These are phyloP conservation scores for Phalacrocorax aristotelis DNA, from an alignment of 2,113 vertebrate genomes.

Conservation along the genomic window DNA sequence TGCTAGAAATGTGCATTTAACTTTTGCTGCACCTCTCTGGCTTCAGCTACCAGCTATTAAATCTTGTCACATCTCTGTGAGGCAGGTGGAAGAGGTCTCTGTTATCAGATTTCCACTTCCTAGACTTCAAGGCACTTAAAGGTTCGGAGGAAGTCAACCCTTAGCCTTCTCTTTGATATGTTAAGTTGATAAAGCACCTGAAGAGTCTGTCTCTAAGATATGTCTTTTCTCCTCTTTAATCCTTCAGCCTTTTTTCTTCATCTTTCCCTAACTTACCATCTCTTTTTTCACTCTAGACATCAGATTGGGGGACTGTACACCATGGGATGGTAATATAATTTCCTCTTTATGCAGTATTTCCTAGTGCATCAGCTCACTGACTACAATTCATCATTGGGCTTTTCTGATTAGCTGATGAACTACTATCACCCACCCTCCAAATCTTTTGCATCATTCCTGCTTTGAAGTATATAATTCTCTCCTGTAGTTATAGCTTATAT, in stretches of 20 bases:
- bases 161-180: background rate
- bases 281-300: background rate
- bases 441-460: background rate
- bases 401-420: background rate
- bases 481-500: background rate
- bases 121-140: background rate
- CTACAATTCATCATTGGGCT: background rate
- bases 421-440: accelerated
- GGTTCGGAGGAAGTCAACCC: background rate
- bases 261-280: background rate
- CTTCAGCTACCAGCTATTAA: background rate
- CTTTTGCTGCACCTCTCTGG: background rate
- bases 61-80: background rate
- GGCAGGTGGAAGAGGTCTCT: background rate
- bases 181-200: background rate
- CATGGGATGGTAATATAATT: background rate
- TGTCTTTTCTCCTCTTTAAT: background rate
- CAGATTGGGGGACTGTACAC: background rate
- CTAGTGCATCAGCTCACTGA: background rate
- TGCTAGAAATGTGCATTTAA: background rate
- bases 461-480: background rate
- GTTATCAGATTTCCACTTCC: background rate
- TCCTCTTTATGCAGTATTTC: background rate
- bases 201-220: background rate
- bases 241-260: background rate